Base-by-base conservation (phyloP, 2,113 vertebrate genomes). In the Cyprinodon brontotheroides region DNA sequence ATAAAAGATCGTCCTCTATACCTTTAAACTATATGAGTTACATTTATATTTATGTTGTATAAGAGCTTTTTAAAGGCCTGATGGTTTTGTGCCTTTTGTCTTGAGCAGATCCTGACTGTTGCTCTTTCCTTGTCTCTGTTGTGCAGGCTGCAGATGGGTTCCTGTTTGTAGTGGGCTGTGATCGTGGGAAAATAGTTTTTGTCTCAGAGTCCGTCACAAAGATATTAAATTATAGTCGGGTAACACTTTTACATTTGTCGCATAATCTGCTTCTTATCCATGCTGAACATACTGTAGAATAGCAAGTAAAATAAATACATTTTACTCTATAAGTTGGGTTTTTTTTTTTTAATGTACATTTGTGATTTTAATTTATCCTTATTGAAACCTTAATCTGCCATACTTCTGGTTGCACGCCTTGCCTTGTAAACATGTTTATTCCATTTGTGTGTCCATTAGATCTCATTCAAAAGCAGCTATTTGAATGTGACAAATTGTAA, bases 111-210 rank as follows among this genome's bases (percentile, higher is more conserved):
- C 63, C 67, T 89, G 70, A 75, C 45, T 69, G 36, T 76, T 48
- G 60, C 40, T 69, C 64, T 68, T 66, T 59, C 29, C 69, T 37
- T 79, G 20, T 83, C 1, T 80, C 78, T 90, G 53, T 67, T 86
- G 83, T 92, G 70, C 88, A 97, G 96, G 95, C 96, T 84, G 96
- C 96, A 36, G 96, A 97, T 79, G 96, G 96, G 43, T 97, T 97
- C 92, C 94, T 97, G 4, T 97, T 97, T 92, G 96, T 97, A 74
- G 95, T 97, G 83, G 96, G 96, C 90, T 97, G 96, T 84, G 96
- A 97, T 91, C 94, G 96, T 87, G 96, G 96, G 79, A 97, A 95
- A 92, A 96, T 97, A 82, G 91, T 96, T 75, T 97, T 97, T 92
- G 96, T 97, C 86, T 97, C 96, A 1, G 96, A 97, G 88, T 96